A percentile compares a stretch with the other conserved stretches of the same genome.
Conservation (phyloP, 2,888 invertebrate genomes). For the Sacculina carcini region DNA sequence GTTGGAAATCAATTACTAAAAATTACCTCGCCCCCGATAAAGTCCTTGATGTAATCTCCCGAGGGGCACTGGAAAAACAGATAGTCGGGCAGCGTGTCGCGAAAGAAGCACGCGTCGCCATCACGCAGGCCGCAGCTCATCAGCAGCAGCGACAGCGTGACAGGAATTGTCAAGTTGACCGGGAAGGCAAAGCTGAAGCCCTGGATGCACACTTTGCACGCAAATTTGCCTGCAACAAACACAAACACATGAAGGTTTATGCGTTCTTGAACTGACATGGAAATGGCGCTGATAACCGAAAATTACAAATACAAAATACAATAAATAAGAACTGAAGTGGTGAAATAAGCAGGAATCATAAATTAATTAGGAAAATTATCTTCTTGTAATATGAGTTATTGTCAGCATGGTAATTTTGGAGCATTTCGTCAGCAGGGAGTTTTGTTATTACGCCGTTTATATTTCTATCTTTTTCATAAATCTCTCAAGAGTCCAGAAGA, state of each 20-base stretch:
- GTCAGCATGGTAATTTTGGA: no score
- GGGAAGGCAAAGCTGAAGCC: conserved; percentile 92
- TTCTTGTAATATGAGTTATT: no score
- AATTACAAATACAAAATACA: background rate
- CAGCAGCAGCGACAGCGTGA: conserved; percentile 60
- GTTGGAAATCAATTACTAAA: no score
- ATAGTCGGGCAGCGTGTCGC: conserved; percentile 57
- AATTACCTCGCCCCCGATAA: conserved; percentile 40
- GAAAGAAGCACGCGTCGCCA: conserved; percentile 65
- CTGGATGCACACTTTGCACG: conserved; percentile 88
- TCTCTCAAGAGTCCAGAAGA: no score
- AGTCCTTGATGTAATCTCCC: conserved; percentile 51
- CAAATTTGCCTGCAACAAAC: conserved; percentile 42
- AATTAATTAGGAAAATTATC: no score
- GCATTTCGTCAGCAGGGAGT: no score
- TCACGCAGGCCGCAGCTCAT: conserved; percentile 64
- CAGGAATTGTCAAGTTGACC: conserved; percentile 69
- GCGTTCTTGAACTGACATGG: background rate
- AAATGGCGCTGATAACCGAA: background rate
- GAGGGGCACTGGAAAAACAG: conserved; percentile 75
- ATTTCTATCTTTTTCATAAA: no score
- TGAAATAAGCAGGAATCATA: background rate
- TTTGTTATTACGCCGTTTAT: no score
- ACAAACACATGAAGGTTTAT: background rate
- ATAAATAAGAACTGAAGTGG: background rate